These are phyloP conservation scores for Tetraneura akinire DNA, from an alignment of 1,140 invertebrate species.

Conservation along the genomic window DNA sequence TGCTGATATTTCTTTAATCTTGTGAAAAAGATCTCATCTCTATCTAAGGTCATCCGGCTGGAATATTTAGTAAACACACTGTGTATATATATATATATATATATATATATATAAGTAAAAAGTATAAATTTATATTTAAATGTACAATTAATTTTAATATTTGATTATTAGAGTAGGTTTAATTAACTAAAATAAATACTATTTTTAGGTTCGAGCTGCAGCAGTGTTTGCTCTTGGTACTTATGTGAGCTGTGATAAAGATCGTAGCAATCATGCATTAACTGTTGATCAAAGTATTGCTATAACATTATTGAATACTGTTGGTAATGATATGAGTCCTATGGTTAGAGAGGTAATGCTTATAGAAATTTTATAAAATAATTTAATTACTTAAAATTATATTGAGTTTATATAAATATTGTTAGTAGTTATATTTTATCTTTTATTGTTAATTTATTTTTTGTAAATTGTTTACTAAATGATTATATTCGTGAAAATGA, in stretches of 20 bases:
- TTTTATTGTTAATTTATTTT: too few relatives aligned
- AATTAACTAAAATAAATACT: background rate
- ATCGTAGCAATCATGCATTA: constrained; percentile 88
- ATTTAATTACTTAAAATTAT: too few relatives aligned
- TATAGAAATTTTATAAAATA: background rate
- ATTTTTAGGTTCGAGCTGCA: constrained; percentile 72
- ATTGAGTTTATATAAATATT: too few relatives aligned
- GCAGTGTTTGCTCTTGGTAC: constrained; percentile 91
- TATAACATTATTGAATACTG: constrained; percentile 77
- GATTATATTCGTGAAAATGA: too few relatives aligned
- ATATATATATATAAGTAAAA: too few relatives aligned
- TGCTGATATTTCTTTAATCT: too few relatives aligned
- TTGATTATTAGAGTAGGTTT: background rate
- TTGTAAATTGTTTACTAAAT: too few relatives aligned
- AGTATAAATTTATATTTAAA: background rate
- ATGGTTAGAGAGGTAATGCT: constrained; percentile 79
- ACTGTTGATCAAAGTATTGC: constrained; percentile 90
- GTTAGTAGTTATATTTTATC: too few relatives aligned
- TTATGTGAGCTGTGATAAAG: constrained; percentile 80
- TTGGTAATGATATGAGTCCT: constrained; percentile 80
- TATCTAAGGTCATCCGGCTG: too few relatives aligned
- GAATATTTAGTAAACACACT: too few relatives aligned
- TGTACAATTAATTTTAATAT: background rate
- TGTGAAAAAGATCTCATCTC: too few relatives aligned
- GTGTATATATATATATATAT: too few relatives aligned